Conservation (phyloP, 2,113 vertebrate genomes). For the Neofelis nebulosa region DNA sequence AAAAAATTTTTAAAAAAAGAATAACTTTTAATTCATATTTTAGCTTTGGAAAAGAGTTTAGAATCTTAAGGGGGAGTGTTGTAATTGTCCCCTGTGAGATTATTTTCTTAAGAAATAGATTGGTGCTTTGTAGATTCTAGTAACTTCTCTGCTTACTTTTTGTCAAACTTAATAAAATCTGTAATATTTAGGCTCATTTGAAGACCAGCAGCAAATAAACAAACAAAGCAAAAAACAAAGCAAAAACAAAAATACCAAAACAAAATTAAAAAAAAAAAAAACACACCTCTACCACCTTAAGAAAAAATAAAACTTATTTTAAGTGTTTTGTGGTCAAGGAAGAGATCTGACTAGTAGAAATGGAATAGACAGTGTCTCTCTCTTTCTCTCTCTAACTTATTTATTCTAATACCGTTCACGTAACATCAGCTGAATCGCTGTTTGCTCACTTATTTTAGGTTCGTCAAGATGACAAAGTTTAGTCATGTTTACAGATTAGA, state of each 20-base stretch:
- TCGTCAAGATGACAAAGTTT: neutral
- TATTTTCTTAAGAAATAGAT: neutral
- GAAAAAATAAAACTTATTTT: neutral
- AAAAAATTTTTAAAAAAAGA: neutral
- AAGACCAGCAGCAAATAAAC: neutral
- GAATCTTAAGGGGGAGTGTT: neutral
- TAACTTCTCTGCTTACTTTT: neutral
- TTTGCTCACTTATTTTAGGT: neutral
- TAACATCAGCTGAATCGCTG: accelerated
- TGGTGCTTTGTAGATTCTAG: neutral
- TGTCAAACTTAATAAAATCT: neutral
- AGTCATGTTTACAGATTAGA: neutral
- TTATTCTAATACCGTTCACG: neutral
- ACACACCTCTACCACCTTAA: neutral
- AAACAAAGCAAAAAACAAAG: neutral
- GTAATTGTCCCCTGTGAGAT: neutral
- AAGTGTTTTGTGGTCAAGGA: neutral
- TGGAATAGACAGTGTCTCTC: neutral
- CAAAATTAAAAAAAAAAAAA: neutral
- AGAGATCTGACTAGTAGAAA: neutral
- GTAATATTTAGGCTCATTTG: neutral
- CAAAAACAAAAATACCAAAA: neutral
- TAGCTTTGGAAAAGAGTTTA: neutral
- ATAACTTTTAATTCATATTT: neutral
- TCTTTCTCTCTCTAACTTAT: neutral